A percentile compares a stretch with the other conserved stretches of the same genome.
phyloP scores from a whole-genome alignment of 2,888 invertebrate species.

The Andrena bicolor region DNA sequence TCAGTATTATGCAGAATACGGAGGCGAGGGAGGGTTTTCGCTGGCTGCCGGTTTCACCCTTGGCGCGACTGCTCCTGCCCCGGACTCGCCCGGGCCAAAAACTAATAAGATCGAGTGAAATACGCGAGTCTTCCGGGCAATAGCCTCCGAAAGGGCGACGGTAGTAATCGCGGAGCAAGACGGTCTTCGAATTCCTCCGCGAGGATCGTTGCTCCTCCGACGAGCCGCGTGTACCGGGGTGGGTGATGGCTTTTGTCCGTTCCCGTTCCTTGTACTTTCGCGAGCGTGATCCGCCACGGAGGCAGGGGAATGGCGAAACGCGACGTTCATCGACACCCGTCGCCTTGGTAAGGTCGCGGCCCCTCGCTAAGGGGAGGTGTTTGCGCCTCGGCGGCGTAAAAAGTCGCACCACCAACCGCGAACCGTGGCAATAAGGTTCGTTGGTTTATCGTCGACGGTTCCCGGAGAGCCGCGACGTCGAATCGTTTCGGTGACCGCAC shows the following conservation, averaged over 20 bases:
- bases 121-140: conserved; percentile 72
- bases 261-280: not conserved
- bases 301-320: conserved; percentile 13
- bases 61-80: conserved; percentile 47
- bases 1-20: conserved; percentile 73
- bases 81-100: conserved; percentile 60
- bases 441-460: conserved; percentile 80
- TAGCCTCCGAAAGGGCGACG: conserved; percentile 63
- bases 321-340: conserved; percentile 65
- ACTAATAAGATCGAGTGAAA: conserved; percentile 74
- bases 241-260: not conserved
- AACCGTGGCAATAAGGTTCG: conserved; percentile 80
- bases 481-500: conserved; percentile 65
- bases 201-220: conserved; percentile 7
- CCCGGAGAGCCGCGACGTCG: conserved; percentile 73
- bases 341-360: conserved; percentile 77
- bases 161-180: conserved; percentile 49
- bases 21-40: conserved; percentile 51
- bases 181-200: conserved; percentile 55
- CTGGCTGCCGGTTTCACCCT: conserved; percentile 49
- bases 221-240: not conserved
- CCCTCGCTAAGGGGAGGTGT: conserved; percentile 73
- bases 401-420: conserved; percentile 74
- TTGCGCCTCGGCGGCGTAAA: conserved; percentile 50
- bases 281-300: not conserved